Base-by-base conservation (phyloP, 2,797 vertebrate species). In the Micromesistius poutassou region DNA sequence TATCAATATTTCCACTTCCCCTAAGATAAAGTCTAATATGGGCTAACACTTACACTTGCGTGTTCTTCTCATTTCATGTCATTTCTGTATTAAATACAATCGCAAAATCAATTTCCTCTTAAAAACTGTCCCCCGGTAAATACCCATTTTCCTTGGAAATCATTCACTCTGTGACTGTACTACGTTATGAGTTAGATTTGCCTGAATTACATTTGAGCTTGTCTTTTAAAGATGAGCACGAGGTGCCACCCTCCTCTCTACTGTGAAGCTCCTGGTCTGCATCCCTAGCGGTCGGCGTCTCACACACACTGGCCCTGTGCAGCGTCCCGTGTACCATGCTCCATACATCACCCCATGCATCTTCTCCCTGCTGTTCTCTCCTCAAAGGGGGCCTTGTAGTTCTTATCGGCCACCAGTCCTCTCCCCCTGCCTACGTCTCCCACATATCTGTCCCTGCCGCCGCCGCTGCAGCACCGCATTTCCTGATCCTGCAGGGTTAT, bases 401-500 rank as follows among this genome's bases (percentile, higher is more conserved):
- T 31, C 68, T 71, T 31, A 71, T 30, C 30, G 6, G 30, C 30
- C 22, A 73, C 31, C 31, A 30, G n/a, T 9, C 19, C 72, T 73
- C 35, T 73, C 77, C 1, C 30, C 13, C 3, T 83, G 78, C 80
- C 16, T 74, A 35, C 66, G 76, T 85, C 71, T 80, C 78, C 78
- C 33, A 83, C 88, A 86, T 80, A 83, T 83, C 72, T 80, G 76
- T 71, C n/a, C n/a, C 74, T 83, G 74, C 74, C n/a, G 76, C 79
- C 79, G 74, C n/a, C 62, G 78, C 66, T 16, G 55, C 55, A 25
- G 9, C 9, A 62, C 78, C 73, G 85, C 79, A 78, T 87, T 78
- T 83, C 83, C 81, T 82, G 85, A 82, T 38, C 68, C 80, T 74
- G 78, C 28, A 12, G 75, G 78, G 84, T 88, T 91, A 90, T 91